A percentile compares a stretch with the other conserved stretches of the same genome.
Evolutionary conservation across 2,797 vertebrate genomes (phyloP).

Genomic region (Catharus ustulatus): DNA sequence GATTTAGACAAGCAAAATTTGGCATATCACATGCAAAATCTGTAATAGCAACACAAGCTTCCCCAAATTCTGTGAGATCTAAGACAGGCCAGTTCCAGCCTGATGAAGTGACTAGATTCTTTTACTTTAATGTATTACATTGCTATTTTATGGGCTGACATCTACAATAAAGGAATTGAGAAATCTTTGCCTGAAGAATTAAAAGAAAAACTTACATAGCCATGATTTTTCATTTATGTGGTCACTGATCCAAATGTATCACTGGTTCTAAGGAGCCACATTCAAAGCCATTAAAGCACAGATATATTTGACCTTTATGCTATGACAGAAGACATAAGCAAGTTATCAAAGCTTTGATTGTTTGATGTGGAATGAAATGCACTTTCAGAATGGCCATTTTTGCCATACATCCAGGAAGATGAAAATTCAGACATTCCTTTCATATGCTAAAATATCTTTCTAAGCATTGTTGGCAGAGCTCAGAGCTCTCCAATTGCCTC

Average conservation of each 20-base stretch:
- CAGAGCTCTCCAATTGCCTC: background rate
- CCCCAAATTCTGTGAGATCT: background rate
- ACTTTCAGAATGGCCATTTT: background rate
- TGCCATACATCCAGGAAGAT: background rate
- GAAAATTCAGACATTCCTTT: background rate
- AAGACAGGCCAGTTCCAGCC: background rate
- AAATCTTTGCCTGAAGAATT: background rate
- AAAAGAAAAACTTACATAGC: background rate
- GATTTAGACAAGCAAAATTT: background rate
- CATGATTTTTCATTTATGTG: background rate
- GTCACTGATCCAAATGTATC: background rate
- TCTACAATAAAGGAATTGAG: background rate
- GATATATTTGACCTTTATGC: background rate
- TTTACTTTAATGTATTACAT: background rate
- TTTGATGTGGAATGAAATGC: background rate
- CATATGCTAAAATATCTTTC: background rate
- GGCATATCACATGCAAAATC: background rate
- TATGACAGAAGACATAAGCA: background rate
- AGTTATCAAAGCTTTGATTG: background rate
- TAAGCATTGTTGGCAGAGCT: background rate
- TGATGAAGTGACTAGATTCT: background rate
- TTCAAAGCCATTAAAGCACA: slow-evolving; percentile 9
- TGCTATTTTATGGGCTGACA: background rate
- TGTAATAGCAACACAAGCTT: background rate
- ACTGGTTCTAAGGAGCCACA: background rate